Evolutionary conservation across 2,888 invertebrate genomes (phyloP).

Genomic region (Meliscaeva auricollis): DNA sequence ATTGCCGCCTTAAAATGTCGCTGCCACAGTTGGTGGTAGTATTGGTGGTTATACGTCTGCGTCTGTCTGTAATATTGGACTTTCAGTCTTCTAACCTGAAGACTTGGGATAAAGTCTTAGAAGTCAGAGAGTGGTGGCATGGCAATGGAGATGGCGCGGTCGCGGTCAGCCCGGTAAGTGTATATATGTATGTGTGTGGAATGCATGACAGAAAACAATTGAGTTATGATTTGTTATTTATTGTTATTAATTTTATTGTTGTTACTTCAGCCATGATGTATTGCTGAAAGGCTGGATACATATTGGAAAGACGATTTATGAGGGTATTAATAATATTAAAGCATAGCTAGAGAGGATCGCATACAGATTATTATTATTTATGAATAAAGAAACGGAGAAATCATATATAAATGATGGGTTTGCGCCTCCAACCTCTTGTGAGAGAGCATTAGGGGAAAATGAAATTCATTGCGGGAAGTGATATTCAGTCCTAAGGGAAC

Average conservation of each 20-base stretch:
- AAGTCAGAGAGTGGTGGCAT: too few species aligned
- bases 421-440: neutral
- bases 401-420: neutral
- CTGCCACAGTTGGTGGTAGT: slow-evolving; percentile 78
- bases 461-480: neutral
- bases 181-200: slow-evolving; percentile 31
- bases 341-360: neutral
- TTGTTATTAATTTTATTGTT: slow-evolving; percentile 58
- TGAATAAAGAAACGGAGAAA: slow-evolving; percentile 5
- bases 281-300: slow-evolving; percentile 51
- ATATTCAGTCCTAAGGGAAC: neutral
- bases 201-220: slow-evolving; percentile 59
- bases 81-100: neutral
- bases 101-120: slow-evolving; percentile 7
- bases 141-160: too few species aligned
- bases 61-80: neutral
- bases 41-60: neutral
- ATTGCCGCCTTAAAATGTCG: slow-evolving; percentile 84
- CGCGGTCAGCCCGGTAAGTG: slow-evolving; percentile 33
- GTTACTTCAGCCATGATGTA: slow-evolving; percentile 50
- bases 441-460: slow-evolving; percentile 3
- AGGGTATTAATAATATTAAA: slow-evolving; percentile 23
- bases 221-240: slow-evolving; percentile 67
- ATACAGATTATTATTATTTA: slow-evolving; percentile 4
- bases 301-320: slow-evolving; percentile 33